These are phyloP conservation scores for Dicaeum eximium DNA, from an alignment of 2,113 vertebrate genomes.

Conservation along the genomic window DNA sequence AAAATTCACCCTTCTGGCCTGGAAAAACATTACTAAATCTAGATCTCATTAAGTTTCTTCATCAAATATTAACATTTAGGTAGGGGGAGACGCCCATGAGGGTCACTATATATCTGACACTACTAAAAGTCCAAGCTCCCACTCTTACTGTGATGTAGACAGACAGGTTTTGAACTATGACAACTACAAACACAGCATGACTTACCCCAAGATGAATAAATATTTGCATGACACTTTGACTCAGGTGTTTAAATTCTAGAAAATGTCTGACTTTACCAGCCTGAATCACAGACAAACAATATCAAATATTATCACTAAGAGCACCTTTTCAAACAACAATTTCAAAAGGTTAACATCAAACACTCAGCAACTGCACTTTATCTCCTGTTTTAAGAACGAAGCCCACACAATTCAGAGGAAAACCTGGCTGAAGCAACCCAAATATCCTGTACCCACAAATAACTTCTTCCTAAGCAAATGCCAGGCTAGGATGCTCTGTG, in stretches of 20 bases:
- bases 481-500: neutral
- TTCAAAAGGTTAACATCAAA: neutral
- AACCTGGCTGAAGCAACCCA: neutral
- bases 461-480: neutral
- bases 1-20: neutral
- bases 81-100: fast-evolving
- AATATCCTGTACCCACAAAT: neutral
- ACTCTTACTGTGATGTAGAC: neutral
- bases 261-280: neutral
- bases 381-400: neutral
- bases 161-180: neutral
- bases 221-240: conserved; percentile 20
- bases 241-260: conserved; percentile 31
- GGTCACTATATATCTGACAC: neutral
- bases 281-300: neutral
- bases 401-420: neutral
- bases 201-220: conserved; percentile 11
- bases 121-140: neutral
- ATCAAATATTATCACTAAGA: neutral
- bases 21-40: neutral
- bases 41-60: neutral
- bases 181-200: neutral
- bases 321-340: neutral
- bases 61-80: neutral
- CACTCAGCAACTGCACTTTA: neutral